These are phyloP conservation scores for Rhinopomastus cyanomelas DNA, from an alignment of 2,113 vertebrate genomes.

Conservation along the genomic window DNA sequence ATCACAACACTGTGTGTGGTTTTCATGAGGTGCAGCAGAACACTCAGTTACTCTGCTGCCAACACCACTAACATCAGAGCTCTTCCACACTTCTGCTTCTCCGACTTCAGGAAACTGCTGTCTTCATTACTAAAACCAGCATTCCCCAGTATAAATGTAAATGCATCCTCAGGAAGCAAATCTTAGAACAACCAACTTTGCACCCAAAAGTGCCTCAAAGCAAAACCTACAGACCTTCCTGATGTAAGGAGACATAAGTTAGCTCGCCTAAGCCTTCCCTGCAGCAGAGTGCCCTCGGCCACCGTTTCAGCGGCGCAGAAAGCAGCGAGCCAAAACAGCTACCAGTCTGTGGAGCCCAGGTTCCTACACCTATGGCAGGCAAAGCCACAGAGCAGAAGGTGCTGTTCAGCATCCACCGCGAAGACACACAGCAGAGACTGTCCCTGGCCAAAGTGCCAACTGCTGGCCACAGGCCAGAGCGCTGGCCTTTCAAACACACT, in stretches of 20 bases:
- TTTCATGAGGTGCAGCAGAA: neutral
- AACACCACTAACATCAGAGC: neutral
- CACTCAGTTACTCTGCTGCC: neutral
- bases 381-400: neutral
- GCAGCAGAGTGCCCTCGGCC: neutral
- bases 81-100: neutral
- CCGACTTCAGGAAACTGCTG: neutral
- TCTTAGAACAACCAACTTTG: neutral
- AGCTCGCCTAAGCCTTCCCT: neutral
- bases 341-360: neutral
- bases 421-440: neutral
- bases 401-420: neutral
- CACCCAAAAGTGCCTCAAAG: neutral
- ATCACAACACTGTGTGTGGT: fast-evolving
- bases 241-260: fast-evolving
- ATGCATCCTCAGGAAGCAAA: neutral
- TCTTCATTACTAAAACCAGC: neutral
- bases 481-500: neutral
- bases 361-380: neutral
- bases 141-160: neutral
- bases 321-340: neutral
- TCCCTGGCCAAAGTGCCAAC: fast-evolving
- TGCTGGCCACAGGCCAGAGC: neutral
- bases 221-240: neutral
- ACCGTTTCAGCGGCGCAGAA: neutral